Evolutionary conservation across 2,888 invertebrate genomes (phyloP).

Genomic region (Timandra comae): DNA sequence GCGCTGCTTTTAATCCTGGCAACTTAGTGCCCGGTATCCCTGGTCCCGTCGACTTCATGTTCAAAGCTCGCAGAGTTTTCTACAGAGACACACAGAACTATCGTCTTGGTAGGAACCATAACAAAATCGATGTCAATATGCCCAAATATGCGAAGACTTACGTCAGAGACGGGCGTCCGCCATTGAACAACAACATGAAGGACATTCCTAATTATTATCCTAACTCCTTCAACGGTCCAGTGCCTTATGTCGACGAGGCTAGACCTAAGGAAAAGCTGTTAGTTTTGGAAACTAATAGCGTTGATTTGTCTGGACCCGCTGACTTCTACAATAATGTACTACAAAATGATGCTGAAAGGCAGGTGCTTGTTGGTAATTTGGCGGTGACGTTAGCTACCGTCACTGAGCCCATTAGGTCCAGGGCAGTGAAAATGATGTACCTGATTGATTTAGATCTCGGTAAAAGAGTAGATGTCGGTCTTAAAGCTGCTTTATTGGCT

Average conservation of each 20-base stretch:
- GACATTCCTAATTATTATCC: conserved; percentile 96
- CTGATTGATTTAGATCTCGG: conserved; percentile 9
- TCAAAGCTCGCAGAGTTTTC: conserved; percentile 61
- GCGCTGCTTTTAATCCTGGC: conserved; percentile 60
- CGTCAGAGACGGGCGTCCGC: conserved; percentile 90
- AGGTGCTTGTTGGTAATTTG: conserved; percentile 7
- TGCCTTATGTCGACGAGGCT: conserved; percentile 78
- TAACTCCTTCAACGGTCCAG: conserved; percentile 93
- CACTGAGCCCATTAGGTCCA: conserved; percentile 9
- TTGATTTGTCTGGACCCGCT: not conserved
- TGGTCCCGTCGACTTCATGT: conserved; percentile 68
- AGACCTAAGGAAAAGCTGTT: conserved; percentile 25
- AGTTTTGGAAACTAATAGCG: not conserved
- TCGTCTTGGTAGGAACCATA: conserved; percentile 32
- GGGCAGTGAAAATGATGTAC: conserved; percentile 7
- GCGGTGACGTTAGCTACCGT: conserved; percentile 4
- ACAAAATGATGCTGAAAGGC: conserved; percentile 4
- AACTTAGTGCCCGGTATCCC: conserved; percentile 60
- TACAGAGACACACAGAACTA: conserved; percentile 76
- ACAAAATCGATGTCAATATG: conserved; percentile 31
- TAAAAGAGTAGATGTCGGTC: conserved; percentile 2
- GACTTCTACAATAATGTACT: not conserved
- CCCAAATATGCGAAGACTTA: conserved; percentile 77
- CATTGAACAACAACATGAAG: conserved; percentile 85
- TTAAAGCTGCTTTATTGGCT: conserved; percentile 3